A percentile compares a stretch with the other conserved stretches of the same genome.
phyloP scores from a whole-genome alignment of 2,113 vertebrate genomes.

The Dermatemys mawii region DNA sequence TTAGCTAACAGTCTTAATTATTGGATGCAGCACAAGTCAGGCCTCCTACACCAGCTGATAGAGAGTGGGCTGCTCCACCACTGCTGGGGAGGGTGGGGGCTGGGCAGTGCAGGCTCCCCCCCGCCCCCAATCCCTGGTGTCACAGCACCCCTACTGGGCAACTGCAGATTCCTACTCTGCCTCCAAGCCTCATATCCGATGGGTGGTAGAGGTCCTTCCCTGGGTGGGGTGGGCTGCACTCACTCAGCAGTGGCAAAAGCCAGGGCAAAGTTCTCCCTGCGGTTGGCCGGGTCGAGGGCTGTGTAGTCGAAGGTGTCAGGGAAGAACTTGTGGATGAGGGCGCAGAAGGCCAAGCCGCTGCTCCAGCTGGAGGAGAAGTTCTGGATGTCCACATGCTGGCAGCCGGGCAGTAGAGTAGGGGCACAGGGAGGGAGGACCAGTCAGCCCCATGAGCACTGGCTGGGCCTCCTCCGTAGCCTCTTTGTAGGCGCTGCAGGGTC shows the following conservation, averaged over 20 bases:
- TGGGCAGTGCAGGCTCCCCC: background rate
- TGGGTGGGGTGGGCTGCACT: background rate
- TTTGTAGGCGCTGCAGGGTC: background rate
- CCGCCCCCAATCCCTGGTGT: background rate
- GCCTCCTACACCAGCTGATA: background rate
- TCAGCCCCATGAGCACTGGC: background rate
- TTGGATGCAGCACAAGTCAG: background rate
- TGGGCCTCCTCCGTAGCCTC: background rate
- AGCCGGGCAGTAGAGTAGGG: background rate
- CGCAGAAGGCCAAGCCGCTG: constrained; percentile 82
- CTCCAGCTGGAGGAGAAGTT: constrained; percentile 84
- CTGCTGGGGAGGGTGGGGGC: background rate
- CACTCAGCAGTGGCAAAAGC: constrained; percentile 81
- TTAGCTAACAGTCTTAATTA: background rate
- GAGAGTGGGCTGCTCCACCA: background rate
- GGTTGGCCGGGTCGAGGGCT: constrained; percentile 65
- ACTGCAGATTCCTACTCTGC: background rate
- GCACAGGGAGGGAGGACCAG: accelerated
- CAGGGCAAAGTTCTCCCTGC: constrained; percentile 78
- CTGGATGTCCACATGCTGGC: constrained; percentile 80
- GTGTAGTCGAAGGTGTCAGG: constrained; percentile 79
- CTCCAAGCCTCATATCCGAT: background rate
- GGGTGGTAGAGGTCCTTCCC: background rate
- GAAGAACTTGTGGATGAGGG: constrained; percentile 83
- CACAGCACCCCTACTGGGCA: background rate